These are phyloP conservation scores for Brachyptera risi DNA, from an alignment of 2,888 invertebrate species.

Conservation along the genomic window DNA sequence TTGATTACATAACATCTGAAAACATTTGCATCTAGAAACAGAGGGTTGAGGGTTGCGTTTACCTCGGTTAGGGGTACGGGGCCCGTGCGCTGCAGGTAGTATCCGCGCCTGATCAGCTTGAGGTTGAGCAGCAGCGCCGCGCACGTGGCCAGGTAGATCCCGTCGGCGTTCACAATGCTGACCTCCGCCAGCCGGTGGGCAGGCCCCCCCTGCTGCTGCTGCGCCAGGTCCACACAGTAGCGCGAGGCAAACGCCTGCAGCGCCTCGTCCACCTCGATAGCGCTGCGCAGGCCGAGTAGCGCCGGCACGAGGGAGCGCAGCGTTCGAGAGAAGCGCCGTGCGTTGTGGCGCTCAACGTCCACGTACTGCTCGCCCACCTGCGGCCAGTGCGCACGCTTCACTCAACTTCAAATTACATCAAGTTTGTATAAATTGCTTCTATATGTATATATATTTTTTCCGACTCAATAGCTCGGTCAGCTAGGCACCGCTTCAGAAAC, in stretches of 20 bases:
- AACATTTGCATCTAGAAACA: too few relatives aligned
- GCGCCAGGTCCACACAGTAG: slow-evolving; percentile 65
- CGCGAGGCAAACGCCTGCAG: slow-evolving; percentile 89
- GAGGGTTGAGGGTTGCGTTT: too few relatives aligned
- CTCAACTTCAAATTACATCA: too few relatives aligned
- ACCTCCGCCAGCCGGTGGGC: slow-evolving; percentile 32
- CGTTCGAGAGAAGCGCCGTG: slow-evolving; percentile 75
- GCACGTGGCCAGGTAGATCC: slow-evolving; percentile 87
- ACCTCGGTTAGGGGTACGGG: slow-evolving; percentile 52
- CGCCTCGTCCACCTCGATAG: slow-evolving; percentile 85
- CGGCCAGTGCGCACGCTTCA: too few relatives aligned
- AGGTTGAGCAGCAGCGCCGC: slow-evolving; percentile 78
- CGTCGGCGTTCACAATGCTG: slow-evolving; percentile 90
- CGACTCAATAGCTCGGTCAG: too few relatives aligned
- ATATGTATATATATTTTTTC: too few relatives aligned
- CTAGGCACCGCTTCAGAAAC: too few relatives aligned
- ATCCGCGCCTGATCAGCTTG: slow-evolving; percentile 70
- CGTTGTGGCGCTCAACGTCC: slow-evolving; percentile 82
- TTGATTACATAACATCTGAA: too few relatives aligned
- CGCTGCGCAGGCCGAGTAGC: slow-evolving; percentile 68
- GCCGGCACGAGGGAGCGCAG: slow-evolving; percentile 72
- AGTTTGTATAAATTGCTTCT: too few relatives aligned
- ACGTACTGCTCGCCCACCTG: slow-evolving; percentile 62
- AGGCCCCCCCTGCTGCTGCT: slow-evolving; percentile 31
- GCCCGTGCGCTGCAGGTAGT: slow-evolving; percentile 54